These are phyloP conservation scores for Crematogaster levior DNA, from an alignment of 2,888 invertebrate species.

Conservation along the genomic window DNA sequence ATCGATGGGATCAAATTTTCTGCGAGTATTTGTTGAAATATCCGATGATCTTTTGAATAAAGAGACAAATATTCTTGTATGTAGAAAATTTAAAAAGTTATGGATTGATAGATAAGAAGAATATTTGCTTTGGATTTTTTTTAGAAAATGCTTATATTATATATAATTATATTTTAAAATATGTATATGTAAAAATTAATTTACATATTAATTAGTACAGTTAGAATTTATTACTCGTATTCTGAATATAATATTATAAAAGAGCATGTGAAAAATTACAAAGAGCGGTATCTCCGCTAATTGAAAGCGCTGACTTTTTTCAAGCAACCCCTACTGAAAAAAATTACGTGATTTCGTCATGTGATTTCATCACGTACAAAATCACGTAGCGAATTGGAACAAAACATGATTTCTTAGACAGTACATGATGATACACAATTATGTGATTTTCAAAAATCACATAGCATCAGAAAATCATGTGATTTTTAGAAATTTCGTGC, in stretches of 20 bases:
- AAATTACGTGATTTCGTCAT: no score
- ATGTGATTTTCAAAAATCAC: no score
- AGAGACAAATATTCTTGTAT: not conserved
- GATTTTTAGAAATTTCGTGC: no score
- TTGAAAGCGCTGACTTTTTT: slow-evolving; percentile 63
- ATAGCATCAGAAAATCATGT: no score
- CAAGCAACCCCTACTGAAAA: no score
- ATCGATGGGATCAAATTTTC: not conserved
- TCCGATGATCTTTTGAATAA: not conserved
- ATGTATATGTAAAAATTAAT: not conserved
- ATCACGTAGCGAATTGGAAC: no score
- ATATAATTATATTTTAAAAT: not conserved
- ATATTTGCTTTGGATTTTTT: not conserved
- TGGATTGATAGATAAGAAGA: not conserved
- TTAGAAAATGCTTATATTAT: not conserved
- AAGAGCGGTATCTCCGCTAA: slow-evolving; percentile 58
- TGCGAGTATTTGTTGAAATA: not conserved
- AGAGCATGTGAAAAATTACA: slow-evolving; percentile 52
- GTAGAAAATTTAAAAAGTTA: not conserved
- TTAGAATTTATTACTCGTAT: not conserved
- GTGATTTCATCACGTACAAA: no score
- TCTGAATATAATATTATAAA: slow-evolving; percentile 2
- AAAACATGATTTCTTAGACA: no score
- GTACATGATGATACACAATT: no score
- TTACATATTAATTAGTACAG: slow-evolving; percentile 55